These are phyloP conservation scores for Polypedilum vanderplanki DNA, from an alignment of 1,140 invertebrate genomes.

Conservation along the genomic window DNA sequence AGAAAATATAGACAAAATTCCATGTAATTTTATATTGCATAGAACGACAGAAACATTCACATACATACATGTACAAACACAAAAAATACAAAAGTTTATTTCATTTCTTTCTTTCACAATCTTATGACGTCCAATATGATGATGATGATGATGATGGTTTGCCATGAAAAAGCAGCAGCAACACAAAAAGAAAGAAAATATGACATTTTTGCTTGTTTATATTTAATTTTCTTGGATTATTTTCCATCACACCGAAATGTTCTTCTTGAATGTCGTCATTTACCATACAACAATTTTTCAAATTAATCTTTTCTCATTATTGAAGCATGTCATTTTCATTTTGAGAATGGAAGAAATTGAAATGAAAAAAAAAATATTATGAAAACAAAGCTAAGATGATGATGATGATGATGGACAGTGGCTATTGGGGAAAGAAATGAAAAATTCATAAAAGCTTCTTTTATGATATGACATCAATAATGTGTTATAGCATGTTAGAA, in stretches of 20 bases:
- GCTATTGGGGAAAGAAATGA: no score
- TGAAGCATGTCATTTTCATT: not conserved
- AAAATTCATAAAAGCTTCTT: no score
- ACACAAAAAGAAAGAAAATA: constrained; percentile 17
- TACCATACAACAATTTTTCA: not conserved
- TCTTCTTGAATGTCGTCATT: not conserved
- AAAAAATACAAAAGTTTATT: not conserved
- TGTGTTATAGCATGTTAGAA: no score
- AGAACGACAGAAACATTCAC: not conserved
- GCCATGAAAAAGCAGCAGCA: not conserved
- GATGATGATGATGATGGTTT: not conserved
- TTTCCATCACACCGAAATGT: not conserved
- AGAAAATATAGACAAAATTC: not conserved
- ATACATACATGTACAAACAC: not conserved
- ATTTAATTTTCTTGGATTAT: constrained; percentile 8
- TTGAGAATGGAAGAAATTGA: no score
- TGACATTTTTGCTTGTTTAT: not conserved
- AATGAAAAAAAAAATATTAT: no score
- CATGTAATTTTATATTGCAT: not conserved
- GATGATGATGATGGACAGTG: no score
- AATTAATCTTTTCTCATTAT: constrained; percentile 19
- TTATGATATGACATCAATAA: no score
- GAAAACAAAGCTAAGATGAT: no score
- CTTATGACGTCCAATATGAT: not conserved
- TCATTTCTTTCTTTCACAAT: not conserved